Conservation (phyloP, 92 coral and sea anemone genomes). For the Heteractis magnifica region DNA sequence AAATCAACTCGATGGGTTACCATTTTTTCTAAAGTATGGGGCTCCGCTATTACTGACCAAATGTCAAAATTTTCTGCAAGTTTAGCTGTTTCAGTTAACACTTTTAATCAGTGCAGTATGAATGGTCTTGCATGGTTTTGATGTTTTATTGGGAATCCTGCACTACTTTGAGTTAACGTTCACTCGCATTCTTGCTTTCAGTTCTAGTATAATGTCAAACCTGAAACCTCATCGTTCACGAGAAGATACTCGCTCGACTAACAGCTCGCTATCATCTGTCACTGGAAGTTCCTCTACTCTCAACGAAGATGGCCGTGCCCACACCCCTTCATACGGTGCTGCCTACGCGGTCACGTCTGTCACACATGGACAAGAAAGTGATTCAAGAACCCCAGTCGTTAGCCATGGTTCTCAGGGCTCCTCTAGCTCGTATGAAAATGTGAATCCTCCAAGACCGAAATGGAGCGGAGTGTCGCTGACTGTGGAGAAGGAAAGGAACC, state of each 20-base stretch:
- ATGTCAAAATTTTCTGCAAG: not conserved
- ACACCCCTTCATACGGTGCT: constrained; percentile 68
- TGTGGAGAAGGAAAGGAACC: constrained; percentile 21
- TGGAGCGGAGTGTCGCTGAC: constrained; percentile 68
- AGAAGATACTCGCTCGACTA: constrained; percentile 15
- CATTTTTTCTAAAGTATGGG: too few relatives aligned
- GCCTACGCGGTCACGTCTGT: constrained; percentile 76
- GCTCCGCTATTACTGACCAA: not conserved
- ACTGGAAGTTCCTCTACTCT: constrained; percentile 82
- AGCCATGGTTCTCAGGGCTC: constrained; percentile 44
- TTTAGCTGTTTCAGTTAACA: too few relatives aligned
- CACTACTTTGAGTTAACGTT: too few relatives aligned
- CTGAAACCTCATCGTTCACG: constrained; percentile 1
- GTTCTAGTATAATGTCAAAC: constrained; percentile 4
- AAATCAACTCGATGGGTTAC: too few relatives aligned
- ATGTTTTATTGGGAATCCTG: too few relatives aligned
- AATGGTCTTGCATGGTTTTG: too few relatives aligned
- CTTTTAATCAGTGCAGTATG: too few relatives aligned
- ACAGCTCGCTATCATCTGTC: constrained; percentile 72
- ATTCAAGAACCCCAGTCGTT: constrained; percentile 8
- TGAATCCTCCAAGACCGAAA: constrained; percentile 45
- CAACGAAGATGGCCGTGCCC: constrained; percentile 61
- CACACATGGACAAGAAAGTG: constrained; percentile 48
- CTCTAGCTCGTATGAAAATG: constrained; percentile 27
- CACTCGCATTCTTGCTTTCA: not conserved